Conservation (phyloP, 37 sponge, comb jelly and placozoan genomes). For the Oopsacas minuta region DNA sequence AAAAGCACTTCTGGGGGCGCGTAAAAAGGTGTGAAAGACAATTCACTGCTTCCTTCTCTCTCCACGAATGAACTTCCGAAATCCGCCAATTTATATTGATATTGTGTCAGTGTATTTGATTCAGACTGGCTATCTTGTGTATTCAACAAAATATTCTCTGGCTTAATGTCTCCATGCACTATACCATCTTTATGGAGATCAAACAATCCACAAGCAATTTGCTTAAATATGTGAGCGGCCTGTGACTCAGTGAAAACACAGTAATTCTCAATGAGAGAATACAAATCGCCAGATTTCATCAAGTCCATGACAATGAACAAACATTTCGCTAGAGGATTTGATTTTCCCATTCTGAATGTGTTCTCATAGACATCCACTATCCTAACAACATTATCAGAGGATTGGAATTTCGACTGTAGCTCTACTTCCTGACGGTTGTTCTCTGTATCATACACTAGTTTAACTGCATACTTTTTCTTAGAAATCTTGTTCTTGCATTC, state of each 20-base stretch:
- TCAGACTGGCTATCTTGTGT: neutral
- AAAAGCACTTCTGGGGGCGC: neutral
- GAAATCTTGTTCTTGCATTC: conserved; percentile 1
- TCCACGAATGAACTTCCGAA: neutral
- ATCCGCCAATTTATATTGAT: neutral
- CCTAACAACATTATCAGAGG: neutral
- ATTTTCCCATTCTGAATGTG: neutral
- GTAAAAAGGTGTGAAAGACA: conserved; percentile 20
- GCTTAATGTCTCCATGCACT: neutral
- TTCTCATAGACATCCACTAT: neutral
- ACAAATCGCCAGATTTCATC: conserved; percentile 3
- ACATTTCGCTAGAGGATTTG: neutral
- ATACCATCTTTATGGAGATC: neutral
- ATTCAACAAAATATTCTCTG: neutral
- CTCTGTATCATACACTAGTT: neutral
- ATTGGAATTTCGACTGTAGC: neutral
- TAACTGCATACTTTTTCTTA: neutral
- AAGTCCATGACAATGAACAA: neutral
- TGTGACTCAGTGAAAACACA: neutral
- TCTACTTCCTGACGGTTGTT: neutral
- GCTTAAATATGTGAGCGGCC: neutral
- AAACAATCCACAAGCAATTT: neutral
- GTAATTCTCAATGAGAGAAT: conserved; percentile 4
- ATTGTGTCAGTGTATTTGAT: neutral
- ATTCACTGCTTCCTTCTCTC: neutral